These are phyloP conservation scores for Pogona vitticeps DNA, from an alignment of 2,113 vertebrate species.

Conservation along the genomic window DNA sequence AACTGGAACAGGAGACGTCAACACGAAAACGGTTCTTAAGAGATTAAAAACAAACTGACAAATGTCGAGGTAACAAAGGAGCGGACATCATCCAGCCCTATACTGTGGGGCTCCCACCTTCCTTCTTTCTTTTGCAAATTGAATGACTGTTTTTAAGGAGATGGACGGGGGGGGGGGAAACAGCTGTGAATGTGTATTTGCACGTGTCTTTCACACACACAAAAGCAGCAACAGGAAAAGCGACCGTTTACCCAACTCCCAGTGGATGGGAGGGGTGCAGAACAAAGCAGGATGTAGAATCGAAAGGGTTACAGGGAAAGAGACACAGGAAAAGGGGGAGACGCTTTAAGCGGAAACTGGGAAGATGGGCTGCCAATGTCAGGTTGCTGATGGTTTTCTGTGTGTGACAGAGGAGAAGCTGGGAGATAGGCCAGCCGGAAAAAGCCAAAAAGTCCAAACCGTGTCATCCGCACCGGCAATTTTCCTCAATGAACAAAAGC, in stretches of 20 bases:
- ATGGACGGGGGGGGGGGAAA: neutral
- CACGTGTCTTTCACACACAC: rapidly evolving
- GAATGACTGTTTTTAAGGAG: neutral
- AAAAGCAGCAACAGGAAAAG: slow-evolving; percentile 23
- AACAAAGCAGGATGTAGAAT: slow-evolving; percentile 48
- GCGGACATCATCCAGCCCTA: too few relatives aligned
- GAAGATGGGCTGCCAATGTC: neutral
- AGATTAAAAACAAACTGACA: too few relatives aligned
- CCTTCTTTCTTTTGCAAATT: neutral
- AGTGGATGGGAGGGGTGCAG: neutral
- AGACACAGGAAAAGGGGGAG: neutral
- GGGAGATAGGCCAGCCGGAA: neutral
- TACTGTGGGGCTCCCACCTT: too few relatives aligned
- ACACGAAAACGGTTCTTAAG: too few relatives aligned
- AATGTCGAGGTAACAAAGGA: too few relatives aligned
- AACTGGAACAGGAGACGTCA: too few relatives aligned
- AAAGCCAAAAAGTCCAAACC: neutral
- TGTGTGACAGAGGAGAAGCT: too few relatives aligned
- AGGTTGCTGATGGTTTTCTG: too few relatives aligned
- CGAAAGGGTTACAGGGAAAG: slow-evolving; percentile 32
- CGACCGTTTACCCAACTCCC: neutral
- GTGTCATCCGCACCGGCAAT: neutral
- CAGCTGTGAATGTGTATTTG: neutral
- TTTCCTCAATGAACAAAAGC: slow-evolving; percentile 12
- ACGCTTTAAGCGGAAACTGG: rapidly evolving